A percentile compares a stretch with the other conserved stretches of the same genome.
These are phyloP conservation scores for Manis javanica DNA, from an alignment of 2,797 vertebrate species.

Conservation along the genomic window DNA sequence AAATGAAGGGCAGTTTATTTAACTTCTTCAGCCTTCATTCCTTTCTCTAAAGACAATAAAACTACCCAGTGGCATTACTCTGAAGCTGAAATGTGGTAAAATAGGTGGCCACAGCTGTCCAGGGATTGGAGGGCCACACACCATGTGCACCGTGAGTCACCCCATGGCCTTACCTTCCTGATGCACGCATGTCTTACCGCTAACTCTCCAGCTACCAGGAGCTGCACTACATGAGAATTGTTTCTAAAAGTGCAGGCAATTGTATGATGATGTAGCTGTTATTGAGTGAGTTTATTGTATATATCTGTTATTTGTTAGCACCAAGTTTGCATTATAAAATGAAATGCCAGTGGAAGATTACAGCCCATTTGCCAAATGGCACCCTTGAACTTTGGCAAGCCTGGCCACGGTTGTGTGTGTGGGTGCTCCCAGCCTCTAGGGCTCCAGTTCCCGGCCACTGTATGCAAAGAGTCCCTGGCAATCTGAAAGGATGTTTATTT, in stretches of 20 bases:
- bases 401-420: neutral
- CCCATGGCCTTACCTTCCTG: fast-evolving
- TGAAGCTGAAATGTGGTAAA: neutral
- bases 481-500: neutral
- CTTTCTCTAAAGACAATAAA: neutral
- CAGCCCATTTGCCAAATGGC: fast-evolving
- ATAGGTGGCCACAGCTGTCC: fast-evolving
- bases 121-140: fast-evolving
- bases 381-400: neutral
- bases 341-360: neutral
- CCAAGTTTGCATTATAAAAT: neutral
- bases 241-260: neutral
- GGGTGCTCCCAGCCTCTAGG: neutral
- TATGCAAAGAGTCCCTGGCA: neutral
- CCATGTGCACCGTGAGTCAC: fast-evolving
- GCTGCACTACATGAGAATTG: fast-evolving
- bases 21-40: neutral
- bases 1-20: neutral
- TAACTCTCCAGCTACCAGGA: neutral
- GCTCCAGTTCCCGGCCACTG: neutral
- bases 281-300: no score
- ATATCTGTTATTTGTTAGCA: no score
- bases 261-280: fast-evolving
- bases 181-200: fast-evolving
- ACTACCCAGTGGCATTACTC: fast-evolving